Evolutionary conservation across 2,888 invertebrate genomes (phyloP), one percentile per base, ranked within the genome.

Genomic region (Pollenia amentaria): DNA sequence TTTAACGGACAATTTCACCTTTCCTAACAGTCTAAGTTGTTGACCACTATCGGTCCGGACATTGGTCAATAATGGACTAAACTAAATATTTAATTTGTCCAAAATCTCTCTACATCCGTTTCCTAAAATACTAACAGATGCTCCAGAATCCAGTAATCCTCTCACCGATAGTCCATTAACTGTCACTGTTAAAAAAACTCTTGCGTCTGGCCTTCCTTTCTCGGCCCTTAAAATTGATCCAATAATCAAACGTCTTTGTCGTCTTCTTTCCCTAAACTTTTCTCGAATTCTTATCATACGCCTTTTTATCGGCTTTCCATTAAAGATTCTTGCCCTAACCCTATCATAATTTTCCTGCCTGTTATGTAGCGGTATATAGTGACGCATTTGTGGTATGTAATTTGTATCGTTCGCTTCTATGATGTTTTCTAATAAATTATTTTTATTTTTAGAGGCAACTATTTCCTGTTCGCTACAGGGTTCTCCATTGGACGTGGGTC

Each of bases 1-100:
- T 38, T 62, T 55, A 3, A 76, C 14, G 14, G 51, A 42, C 38
- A 40, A 8, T 40, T 70, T 70, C 40, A 62, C 16, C 18, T 83
- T 83, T 12, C 83, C 83, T 18, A 83, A 9, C 11, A 67, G 11
- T n/a, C 72, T 1, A 12, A 46, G 57, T 18, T 48, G 55, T 48
- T 81, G 67, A 16, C 65, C 73, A 51, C 48, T 40, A 14, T 73
- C 81, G n/a, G 73, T 81, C 57, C 67, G 62, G 18, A 53, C 55
- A 18, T n/a, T 62, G 29, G 62, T 75, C 40, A 48, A 2, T 7
- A 64, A 40, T 8, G 40, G 62, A 7, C 48, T 12, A 18, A 64
- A 10, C 4, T 29, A 9, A 21, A 55, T 6, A n/a, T 44, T 42
- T 46, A 76, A 21, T 9, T 21, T 7, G 1, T 62, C 3, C 1